Conservation (phyloP, 2,888 invertebrate genomes). For the Brassicogethes aeneus region DNA sequence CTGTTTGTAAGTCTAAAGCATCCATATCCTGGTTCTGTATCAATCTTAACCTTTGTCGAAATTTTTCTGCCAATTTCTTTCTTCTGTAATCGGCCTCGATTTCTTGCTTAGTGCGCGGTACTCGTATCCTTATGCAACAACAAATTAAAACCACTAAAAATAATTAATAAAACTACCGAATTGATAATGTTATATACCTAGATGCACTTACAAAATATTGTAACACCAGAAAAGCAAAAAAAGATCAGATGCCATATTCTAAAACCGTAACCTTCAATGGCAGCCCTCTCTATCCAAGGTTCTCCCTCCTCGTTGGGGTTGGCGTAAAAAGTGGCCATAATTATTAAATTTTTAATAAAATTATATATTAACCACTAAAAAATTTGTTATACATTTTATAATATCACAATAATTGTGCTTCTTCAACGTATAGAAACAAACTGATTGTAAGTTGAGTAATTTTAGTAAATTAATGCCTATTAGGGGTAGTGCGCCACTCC, state of each 20-base stretch:
- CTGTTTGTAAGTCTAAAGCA: constrained; percentile 65
- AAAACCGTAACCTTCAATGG: constrained; percentile 61
- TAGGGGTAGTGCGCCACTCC: not conserved
- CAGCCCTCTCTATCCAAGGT: constrained; percentile 63
- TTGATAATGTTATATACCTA: too few relatives aligned
- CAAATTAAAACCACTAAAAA: constrained; percentile 73
- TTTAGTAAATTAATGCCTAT: not conserved
- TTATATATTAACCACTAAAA: too few relatives aligned
- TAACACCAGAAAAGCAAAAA: constrained; percentile 54
- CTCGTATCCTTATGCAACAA: constrained; percentile 83
- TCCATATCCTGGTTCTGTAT: constrained; percentile 85
- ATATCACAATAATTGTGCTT: too few relatives aligned
- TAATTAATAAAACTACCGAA: constrained; percentile 8
- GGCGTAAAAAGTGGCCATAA: constrained; percentile 35
- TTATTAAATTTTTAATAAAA: not conserved
- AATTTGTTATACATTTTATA: too few relatives aligned
- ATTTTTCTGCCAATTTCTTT: constrained; percentile 72
- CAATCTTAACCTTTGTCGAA: constrained; percentile 68
- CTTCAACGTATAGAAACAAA: not conserved
- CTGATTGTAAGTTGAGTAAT: too few relatives aligned
- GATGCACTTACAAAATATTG: constrained; percentile 48
- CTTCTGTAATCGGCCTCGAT: constrained; percentile 89
- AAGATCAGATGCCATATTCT: constrained; percentile 77
- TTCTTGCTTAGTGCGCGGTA: constrained; percentile 90
- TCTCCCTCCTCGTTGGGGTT: constrained; percentile 35